Base-by-base conservation (phyloP, 2,888 invertebrate genomes). In the Tenthredo distinguenda region DNA sequence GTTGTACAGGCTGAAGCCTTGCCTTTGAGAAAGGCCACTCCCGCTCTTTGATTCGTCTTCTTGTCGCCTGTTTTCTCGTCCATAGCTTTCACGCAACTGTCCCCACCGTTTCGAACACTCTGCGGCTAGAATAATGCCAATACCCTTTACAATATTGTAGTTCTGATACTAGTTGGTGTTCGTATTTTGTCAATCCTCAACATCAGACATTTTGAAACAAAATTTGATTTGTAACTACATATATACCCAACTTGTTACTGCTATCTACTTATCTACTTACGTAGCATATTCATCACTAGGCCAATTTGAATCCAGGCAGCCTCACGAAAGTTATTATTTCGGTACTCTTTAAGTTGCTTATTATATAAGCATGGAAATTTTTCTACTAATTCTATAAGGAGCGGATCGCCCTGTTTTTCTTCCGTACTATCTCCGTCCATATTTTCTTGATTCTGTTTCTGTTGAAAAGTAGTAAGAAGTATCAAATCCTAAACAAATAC, bases 61-160 rank as follows among this genome's bases (percentile, higher is more conserved):
- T 40, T n/a, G 15, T 21, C 21, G 15, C 6, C 40, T 72, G 6
- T 40, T 37, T 72, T 72, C 71, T 18, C 71, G 71, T n/a, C 15
- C 37, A 40, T 34, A 72, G 15, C 40, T 72, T 18, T 72, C 71
- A 2, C 71, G 15, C 7, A 72, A n/a, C n/a, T 72, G 71, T 5
- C 37, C 71, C 71, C 71, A 72, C 4, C 71, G 40, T 72, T 72
- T 72, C 4, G n/a, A 31, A 68, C 68, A 68, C 15, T 68, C 68
- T 31, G 68, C 5, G 10, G 68, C 68, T 68, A 34, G 31, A 31
- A n/a, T 21, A 31, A 68, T 68, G 15, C 34, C 34, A 34, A 31
- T 21, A 31, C 6, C 62, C 21, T 7, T 7, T 26, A 26, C 21
- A 10, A 40, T 62, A 62, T 62, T 18, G 10, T 26, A 26, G 18